Evolutionary conservation across 2,888 invertebrate genomes (phyloP).

Genomic region (Bruchidius siliquastri): DNA sequence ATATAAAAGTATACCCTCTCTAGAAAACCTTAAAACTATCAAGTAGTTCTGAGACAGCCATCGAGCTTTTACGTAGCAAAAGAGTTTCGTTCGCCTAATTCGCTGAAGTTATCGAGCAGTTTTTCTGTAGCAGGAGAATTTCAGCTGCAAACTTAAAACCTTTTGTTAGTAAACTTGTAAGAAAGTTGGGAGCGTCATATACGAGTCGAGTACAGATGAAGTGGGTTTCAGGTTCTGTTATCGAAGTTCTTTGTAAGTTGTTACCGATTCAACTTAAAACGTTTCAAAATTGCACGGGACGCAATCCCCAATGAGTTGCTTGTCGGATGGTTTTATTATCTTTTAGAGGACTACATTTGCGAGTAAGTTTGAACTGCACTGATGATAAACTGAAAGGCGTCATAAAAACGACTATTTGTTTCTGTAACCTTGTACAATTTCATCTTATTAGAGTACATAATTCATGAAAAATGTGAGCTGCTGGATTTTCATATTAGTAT

Average conservation of each 20-base stretch:
- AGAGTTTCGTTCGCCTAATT: neutral
- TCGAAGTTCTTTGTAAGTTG: neutral
- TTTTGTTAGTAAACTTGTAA: neutral
- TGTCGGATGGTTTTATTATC: neutral
- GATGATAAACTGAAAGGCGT: too few relatives aligned
- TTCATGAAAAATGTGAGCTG: too few relatives aligned
- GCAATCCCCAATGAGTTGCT: neutral
- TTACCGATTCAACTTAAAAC: neutral
- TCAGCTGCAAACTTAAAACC: neutral
- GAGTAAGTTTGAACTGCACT: too few relatives aligned
- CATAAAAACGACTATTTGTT: too few relatives aligned
- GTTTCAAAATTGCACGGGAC: neutral
- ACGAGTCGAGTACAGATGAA: neutral
- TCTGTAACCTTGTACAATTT: too few relatives aligned
- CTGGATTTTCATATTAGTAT: too few relatives aligned
- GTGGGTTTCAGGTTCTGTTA: neutral
- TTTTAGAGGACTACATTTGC: neutral
- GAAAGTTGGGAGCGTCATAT: neutral
- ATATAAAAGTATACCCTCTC: neutral
- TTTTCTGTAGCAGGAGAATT: neutral
- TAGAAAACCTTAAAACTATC: neutral
- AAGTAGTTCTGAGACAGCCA: neutral
- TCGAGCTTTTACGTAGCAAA: neutral
- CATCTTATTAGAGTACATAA: too few relatives aligned
- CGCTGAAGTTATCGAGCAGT: neutral